Base-by-base conservation (phyloP, 2,797 vertebrate genomes). In the Tolypeutes matacus region DNA sequence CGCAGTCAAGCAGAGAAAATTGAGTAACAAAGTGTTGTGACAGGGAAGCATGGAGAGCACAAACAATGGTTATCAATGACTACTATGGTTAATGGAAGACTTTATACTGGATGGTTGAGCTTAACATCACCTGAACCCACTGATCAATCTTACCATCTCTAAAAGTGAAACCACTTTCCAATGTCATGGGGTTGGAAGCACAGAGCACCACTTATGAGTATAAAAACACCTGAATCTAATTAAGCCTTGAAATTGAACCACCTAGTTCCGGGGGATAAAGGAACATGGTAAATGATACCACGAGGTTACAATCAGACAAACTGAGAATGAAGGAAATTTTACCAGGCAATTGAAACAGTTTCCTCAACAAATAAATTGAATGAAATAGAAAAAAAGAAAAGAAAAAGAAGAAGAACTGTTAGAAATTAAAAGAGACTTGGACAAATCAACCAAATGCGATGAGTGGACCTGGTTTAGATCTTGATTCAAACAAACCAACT, bases 271-370 rank as follows among this genome's bases (percentile, higher is more conserved):
- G 27, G 29, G 27, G 46, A 78, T 39, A 82, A 87, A 73, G 51
- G 51, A 83, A 39, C 77, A 82, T 29, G 62, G 15, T 90, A 90
- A 87, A 70, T 82, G 56, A 76, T 39, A 93, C 56, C 23, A 80
- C 34, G 53, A 84, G 36, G 62, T 90, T 20, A 29, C n/a, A 91
- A 39, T 85, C 36, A 7, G 76, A 89, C 10, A 36, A 58, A 77
- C 51, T 84, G 53, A 94, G 67, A 86, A 78, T 4, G 13, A 80
- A 9, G 70, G 25, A 81, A 69, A 95, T 75, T 94, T 65, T n/a
- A 56, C 14, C 49, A 42, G 39, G 34, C 15, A 67, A 69, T 46
- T 51, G 62, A 49, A 8, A 14, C 34, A 27, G 42, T 83, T 93
- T 90, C 67, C 72, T 92, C 31, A 46, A 56, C 51, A 91, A 91